A percentile compares a stretch with the other conserved stretches of the same genome.
phyloP scores from a whole-genome alignment of 2,113 vertebrate species.

The Phodopus roborovskii region DNA sequence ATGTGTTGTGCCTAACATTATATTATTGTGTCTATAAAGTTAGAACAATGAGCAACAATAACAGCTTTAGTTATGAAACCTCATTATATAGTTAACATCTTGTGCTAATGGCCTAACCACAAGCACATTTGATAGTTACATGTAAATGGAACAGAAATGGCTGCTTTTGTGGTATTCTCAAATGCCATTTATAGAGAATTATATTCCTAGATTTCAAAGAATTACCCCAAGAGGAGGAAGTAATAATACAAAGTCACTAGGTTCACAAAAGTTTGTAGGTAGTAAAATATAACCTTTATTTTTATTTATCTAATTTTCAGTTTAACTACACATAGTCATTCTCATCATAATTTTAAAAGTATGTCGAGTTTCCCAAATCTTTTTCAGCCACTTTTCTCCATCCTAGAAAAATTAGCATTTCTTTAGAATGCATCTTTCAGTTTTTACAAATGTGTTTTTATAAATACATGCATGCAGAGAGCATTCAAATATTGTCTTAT shows the following conservation, averaged over 20 bases:
- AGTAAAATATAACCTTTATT: conserved; percentile 3
- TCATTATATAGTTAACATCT: not conserved
- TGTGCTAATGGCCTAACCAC: not conserved
- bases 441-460: not conserved
- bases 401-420: not conserved
- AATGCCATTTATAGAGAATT: not conserved
- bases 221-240: not conserved
- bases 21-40: not conserved
- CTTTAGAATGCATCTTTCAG: conserved; percentile 12
- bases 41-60: not conserved
- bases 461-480: not conserved
- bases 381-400: not conserved
- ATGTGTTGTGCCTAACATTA: not conserved
- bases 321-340: not conserved
- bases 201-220: conserved; percentile 4
- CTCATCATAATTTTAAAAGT: not conserved
- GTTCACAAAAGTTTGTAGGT: not conserved
- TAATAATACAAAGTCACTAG: not conserved
- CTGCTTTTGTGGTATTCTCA: not conserved
- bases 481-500: not conserved
- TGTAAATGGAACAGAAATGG: not conserved
- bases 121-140: not conserved
- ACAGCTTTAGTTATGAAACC: not conserved
- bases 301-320: conserved; percentile 35
- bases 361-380: not conserved